Conservation (phyloP, 2,888 invertebrate species). For the Tipula confusa region DNA sequence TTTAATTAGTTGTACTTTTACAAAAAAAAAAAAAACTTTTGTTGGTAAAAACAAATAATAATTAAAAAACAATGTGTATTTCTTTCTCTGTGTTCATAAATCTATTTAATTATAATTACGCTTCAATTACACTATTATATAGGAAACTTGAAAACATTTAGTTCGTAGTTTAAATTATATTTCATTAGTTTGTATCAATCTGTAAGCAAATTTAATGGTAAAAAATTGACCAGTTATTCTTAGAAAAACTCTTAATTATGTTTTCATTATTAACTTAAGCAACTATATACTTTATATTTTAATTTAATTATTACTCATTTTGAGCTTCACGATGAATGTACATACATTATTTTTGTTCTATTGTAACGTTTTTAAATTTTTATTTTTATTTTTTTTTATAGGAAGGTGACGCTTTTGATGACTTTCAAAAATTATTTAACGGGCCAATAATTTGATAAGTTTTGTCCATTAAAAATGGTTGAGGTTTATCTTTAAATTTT, state of each 20-base stretch:
- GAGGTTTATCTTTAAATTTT: too few relatives aligned
- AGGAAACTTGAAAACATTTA: not conserved
- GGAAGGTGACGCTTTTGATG: not conserved
- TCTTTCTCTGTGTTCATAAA: conserved; percentile 12
- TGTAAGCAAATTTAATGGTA: not conserved
- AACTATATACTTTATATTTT: not conserved
- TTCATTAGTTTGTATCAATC: not conserved
- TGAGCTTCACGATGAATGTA: not conserved
- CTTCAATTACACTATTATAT: not conserved
- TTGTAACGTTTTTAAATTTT: not conserved
- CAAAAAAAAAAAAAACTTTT: too few relatives aligned
- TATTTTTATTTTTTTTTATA: too few relatives aligned
- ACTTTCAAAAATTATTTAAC: not conserved
- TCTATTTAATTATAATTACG: not conserved
- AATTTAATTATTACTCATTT: not conserved
- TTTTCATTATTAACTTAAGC: not conserved
- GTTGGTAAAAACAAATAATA: not conserved
- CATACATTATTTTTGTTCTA: not conserved
- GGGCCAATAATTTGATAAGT: not conserved
- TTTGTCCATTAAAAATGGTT: not conserved
- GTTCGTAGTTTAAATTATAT: not conserved
- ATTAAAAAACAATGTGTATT: not conserved
- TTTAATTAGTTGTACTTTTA: not conserved
- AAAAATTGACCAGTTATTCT: not conserved
- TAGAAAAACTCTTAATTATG: not conserved